Evolutionary conservation across 2,797 vertebrate species (phyloP).

Genomic region (Pteropus rufus): DNA sequence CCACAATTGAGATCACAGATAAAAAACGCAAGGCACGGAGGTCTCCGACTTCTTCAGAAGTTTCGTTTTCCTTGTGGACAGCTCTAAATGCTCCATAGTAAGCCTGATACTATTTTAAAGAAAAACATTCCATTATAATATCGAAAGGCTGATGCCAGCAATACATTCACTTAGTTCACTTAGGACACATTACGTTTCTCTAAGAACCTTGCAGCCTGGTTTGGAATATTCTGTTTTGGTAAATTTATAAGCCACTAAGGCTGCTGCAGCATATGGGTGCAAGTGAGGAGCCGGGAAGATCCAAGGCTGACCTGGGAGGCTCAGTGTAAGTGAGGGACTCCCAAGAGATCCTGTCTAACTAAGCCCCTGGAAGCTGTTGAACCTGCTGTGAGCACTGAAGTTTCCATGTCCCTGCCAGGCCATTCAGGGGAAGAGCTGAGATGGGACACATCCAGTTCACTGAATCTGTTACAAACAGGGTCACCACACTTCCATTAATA

Average conservation of each 20-base stretch:
- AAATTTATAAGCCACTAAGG: background rate
- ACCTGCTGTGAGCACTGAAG: background rate
- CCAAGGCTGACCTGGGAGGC: background rate
- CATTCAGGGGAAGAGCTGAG: background rate
- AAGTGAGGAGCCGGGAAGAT: background rate
- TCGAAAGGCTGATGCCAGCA: background rate
- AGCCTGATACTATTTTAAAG: constrained; percentile 77
- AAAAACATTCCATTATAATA: background rate
- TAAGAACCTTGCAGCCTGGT: background rate
- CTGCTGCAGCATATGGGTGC: background rate
- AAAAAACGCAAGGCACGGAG: constrained; percentile 84
- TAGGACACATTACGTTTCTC: background rate
- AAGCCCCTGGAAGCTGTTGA: background rate
- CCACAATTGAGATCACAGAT: constrained; percentile 86
- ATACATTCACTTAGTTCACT: background rate
- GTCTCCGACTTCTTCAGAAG: constrained; percentile 74
- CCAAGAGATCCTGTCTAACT: background rate
- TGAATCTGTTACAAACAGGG: background rate
- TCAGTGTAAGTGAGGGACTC: background rate
- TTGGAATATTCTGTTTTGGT: background rate
- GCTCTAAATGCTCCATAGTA: constrained; percentile 80
- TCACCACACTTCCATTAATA: background rate
- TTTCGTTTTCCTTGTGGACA: background rate
- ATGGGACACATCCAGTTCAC: background rate
- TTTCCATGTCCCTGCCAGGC: background rate